Evolutionary conservation across 2,797 vertebrate species (phyloP).

Genomic region (Toxotes lorentzi): DNA sequence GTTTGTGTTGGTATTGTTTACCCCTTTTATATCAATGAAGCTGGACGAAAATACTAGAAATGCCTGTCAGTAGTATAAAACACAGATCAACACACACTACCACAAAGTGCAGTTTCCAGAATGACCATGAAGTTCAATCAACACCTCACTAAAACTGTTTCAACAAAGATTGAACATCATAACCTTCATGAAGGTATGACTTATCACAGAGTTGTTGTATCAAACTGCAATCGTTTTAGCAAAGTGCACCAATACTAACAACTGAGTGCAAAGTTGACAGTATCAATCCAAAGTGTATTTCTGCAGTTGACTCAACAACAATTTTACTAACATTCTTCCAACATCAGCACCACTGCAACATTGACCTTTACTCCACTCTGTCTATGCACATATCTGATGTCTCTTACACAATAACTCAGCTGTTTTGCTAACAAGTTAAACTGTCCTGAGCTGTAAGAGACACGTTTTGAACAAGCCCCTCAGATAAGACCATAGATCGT

Average conservation of each 20-base stretch:
- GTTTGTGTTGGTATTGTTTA: background rate
- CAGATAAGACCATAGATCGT: conserved; percentile 5
- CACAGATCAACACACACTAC: background rate
- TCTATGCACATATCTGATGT: conserved; percentile 21
- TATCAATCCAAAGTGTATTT: conserved; percentile 10
- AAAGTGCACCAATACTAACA: background rate
- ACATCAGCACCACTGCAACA: conserved; percentile 51
- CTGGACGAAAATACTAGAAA: background rate
- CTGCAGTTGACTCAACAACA: conserved; percentile 23
- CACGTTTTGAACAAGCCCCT: conserved; percentile 9
- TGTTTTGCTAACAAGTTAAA: conserved; percentile 40
- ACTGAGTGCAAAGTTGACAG: background rate
- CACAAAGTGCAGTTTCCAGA: background rate
- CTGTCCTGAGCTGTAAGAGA: conserved; percentile 18
- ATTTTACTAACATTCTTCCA: conserved; percentile 22
- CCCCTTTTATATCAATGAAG: background rate
- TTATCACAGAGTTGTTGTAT: background rate
- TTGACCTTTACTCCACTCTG: conserved; percentile 52
- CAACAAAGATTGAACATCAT: background rate
- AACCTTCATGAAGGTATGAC: background rate
- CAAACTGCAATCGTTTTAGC: background rate
- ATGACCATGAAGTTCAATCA: background rate
- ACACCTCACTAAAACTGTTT: background rate
- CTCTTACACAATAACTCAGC: conserved; percentile 38
- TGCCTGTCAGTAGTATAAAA: background rate